Evolutionary conservation across 2,113 vertebrate species (phyloP).

Genomic region (Candoia aspera): DNA sequence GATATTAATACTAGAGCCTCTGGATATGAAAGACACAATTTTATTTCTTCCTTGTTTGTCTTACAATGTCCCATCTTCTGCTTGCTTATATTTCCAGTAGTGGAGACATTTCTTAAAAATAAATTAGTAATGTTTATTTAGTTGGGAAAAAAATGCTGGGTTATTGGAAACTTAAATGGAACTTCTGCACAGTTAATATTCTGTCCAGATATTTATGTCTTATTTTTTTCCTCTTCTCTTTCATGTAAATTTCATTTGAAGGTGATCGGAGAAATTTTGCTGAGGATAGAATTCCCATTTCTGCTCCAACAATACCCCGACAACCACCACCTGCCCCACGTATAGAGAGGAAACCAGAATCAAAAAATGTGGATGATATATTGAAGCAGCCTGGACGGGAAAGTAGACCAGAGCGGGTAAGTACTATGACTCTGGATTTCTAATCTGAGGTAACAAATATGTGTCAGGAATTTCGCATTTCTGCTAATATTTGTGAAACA

Average conservation of each 20-base stretch:
- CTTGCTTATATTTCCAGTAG: not conserved
- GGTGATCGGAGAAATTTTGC: slow-evolving; percentile 87
- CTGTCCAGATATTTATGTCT: not conserved
- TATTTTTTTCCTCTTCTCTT: slow-evolving; percentile 18
- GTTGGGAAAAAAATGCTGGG: not conserved
- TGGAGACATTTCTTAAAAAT: not conserved
- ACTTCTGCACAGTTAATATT: not conserved
- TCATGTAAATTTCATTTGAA: slow-evolving; percentile 50
- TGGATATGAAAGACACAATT: not conserved
- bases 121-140: not conserved
- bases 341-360: slow-evolving; percentile 95
- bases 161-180: not conserved
- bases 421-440: slow-evolving; percentile 32
- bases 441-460: not conserved
- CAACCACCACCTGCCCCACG: slow-evolving; percentile 81
- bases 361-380: slow-evolving; percentile 96
- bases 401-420: slow-evolving; percentile 91
- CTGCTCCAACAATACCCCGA: slow-evolving; percentile 80
- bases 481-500: not conserved
- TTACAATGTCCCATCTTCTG: not conserved
- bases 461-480: not conserved
- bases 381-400: slow-evolving; percentile 91
- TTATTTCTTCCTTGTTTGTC: not conserved
- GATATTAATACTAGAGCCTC: not conserved
- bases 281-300: slow-evolving; percentile 86